Percentiles rank a stretch among this genome's conserved stretches.
These are phyloP conservation scores for Meleagris gallopavo DNA, from an alignment of 2,113 vertebrate genomes.

Conservation along the genomic window DNA sequence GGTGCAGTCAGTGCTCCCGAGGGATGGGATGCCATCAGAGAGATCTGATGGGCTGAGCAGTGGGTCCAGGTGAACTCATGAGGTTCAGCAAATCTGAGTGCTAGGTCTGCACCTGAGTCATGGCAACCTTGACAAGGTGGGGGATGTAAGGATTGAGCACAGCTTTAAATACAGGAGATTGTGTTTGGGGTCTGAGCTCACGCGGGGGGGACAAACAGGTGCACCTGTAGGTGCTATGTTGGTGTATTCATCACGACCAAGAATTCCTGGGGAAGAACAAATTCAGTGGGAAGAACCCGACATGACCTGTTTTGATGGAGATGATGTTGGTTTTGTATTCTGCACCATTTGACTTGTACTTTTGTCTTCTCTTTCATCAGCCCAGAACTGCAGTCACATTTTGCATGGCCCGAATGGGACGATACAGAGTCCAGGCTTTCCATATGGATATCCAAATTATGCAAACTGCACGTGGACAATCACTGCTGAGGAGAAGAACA, in stretches of 20 bases:
- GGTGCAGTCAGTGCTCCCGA: no score
- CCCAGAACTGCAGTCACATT: constrained; percentile 95
- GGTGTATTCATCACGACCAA: neutral
- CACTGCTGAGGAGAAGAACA: constrained; percentile 90
- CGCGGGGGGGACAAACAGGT: neutral
- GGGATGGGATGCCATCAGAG: no score
- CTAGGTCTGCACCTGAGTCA: no score
- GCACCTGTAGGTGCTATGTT: neutral
- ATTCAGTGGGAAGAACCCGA: neutral
- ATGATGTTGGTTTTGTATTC: accelerated
- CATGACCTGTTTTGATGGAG: neutral
- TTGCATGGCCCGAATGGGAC: constrained; percentile 95
- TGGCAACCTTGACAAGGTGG: no score
- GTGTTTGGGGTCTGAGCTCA: neutral
- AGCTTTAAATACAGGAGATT: no score
- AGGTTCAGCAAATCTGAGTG: no score
- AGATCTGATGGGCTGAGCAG: no score
- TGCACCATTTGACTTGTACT: neutral
- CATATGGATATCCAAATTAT: constrained; percentile 98
- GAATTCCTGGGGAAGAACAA: neutral
- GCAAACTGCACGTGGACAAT: constrained; percentile 99
- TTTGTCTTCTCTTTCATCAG: constrained; percentile 77
- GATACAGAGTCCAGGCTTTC: constrained; percentile 96
- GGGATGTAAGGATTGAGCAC: no score
- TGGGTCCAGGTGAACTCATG: no score